These are phyloP conservation scores for Rhadinocentrus ornatus DNA, from an alignment of 2,797 vertebrate species.

Conservation along the genomic window DNA sequence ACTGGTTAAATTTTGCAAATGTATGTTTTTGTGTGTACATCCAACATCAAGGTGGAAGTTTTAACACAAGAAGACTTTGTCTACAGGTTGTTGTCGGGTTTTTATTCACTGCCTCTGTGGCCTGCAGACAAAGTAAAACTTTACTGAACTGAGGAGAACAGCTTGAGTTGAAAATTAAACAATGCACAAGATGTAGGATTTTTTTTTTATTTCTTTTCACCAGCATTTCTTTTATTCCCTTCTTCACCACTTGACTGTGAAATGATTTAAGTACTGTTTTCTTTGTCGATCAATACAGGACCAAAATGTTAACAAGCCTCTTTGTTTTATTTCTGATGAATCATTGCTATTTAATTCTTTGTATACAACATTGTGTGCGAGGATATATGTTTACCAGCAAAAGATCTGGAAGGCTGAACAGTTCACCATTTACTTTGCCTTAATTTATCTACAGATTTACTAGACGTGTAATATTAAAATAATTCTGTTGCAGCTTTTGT, in stretches of 20 bases:
- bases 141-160: neutral
- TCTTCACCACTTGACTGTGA: constrained; percentile 69
- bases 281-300: constrained; percentile 65
- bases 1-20: constrained; percentile 6
- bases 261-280: constrained; percentile 46
- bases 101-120: neutral
- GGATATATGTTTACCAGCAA: neutral
- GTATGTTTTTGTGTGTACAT: neutral
- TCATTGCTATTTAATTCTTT: neutral
- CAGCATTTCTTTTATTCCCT: constrained; percentile 41
- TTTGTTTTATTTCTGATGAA: constrained; percentile 31
- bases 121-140: neutral
- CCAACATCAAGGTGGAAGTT: neutral
- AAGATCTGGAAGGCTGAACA: neutral
- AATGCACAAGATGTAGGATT: neutral
- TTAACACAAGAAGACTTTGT: neutral
- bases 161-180: neutral
- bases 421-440: neutral
- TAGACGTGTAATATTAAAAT: neutral
- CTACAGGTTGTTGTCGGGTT: neutral
- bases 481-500: neutral
- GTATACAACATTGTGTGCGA: neutral
- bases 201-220: constrained; percentile 35
- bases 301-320: constrained; percentile 28
- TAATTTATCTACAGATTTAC: neutral